Conservation (phyloP, 2,797 vertebrate species). For the Pseudochirops corinnae region DNA sequence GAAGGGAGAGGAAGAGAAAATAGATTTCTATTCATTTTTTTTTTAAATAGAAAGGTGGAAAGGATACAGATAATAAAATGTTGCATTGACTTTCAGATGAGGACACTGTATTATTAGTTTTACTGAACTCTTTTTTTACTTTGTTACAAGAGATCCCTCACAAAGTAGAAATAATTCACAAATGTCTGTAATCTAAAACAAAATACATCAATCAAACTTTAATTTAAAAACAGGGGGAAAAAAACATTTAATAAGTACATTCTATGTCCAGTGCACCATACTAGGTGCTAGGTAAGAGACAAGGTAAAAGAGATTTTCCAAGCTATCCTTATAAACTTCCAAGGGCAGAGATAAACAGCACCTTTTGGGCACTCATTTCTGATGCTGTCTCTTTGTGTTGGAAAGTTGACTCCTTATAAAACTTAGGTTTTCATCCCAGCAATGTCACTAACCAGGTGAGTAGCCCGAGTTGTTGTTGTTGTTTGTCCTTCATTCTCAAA, state of each 20-base stretch:
- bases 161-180: neutral
- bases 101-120: neutral
- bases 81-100: neutral
- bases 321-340: constrained; percentile 21
- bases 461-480: neutral
- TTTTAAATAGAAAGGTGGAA: too few relatives aligned
- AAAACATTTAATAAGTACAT: neutral
- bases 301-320: neutral
- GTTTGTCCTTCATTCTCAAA: neutral
- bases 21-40: too few relatives aligned
- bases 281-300: neutral
- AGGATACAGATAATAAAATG: neutral
- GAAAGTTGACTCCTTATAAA: constrained; percentile 23
- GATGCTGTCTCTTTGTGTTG: constrained; percentile 23
- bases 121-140: neutral
- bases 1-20: neutral
- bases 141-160: neutral
- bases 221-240: neutral
- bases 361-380: constrained; percentile 8
- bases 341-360: neutral
- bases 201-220: neutral
- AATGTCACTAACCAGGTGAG: neutral
- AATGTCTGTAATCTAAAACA: neutral
- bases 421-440: neutral
- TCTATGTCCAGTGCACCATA: neutral